Conservation (phyloP, 2,888 invertebrate genomes). For the Xanthia icteritia region DNA sequence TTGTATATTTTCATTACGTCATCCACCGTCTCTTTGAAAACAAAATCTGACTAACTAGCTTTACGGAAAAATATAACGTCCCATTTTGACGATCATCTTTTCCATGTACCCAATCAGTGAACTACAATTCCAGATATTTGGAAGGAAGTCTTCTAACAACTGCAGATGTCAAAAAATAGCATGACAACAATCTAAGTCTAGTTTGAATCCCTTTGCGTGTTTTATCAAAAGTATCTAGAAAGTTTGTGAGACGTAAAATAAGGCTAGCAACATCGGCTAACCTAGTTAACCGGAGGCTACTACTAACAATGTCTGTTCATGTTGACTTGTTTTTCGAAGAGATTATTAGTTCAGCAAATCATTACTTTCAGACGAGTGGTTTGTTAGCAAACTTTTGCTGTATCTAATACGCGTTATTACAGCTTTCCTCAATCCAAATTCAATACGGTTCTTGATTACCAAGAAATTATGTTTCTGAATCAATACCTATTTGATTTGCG, state of each 20-base stretch:
- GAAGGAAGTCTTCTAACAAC: background rate
- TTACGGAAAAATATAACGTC: background rate
- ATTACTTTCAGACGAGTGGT: conserved; percentile 42
- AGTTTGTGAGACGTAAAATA: conserved; percentile 26
- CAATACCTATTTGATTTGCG: conserved; percentile 27
- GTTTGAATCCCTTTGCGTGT: conserved; percentile 11
- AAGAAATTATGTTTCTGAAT: conserved; percentile 29
- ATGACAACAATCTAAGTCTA: background rate
- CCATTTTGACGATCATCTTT: background rate
- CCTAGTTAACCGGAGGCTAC: conserved; percentile 29
- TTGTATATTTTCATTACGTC: no score
- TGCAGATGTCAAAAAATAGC: conserved; percentile 3
- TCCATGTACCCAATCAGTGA: background rate
- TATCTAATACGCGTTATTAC: conserved; percentile 41
- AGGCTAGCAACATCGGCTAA: conserved; percentile 20
- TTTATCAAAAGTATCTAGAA: conserved; percentile 24
- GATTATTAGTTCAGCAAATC: conserved; percentile 51
- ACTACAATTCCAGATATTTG: background rate
- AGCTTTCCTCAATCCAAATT: conserved; percentile 36
- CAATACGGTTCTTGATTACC: conserved; percentile 27
- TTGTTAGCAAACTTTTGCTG: conserved; percentile 41
- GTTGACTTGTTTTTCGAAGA: conserved; percentile 42
- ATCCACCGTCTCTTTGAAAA: background rate
- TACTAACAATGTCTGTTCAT: conserved; percentile 40
- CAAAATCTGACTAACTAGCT: background rate